These are phyloP conservation scores for Amphipoea lucens DNA, from an alignment of 2,888 invertebrate genomes.

Conservation along the genomic window DNA sequence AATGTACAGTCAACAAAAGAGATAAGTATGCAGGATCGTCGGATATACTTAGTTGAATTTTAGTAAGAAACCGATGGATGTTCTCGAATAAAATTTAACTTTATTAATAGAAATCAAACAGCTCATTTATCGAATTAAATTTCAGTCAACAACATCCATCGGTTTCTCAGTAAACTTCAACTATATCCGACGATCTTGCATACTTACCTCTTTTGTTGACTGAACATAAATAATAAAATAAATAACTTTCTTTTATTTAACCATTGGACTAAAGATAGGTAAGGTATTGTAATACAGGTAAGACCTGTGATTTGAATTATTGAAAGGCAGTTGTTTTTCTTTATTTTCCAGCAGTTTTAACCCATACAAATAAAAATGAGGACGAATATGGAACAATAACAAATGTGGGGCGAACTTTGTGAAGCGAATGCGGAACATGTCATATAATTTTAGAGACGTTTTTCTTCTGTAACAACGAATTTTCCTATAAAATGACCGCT, in stretches of 20 bases:
- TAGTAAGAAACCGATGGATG: too few species aligned
- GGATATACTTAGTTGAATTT: too few species aligned
- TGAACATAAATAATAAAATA: neutral
- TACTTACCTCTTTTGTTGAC: too few species aligned
- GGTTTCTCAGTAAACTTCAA: too few species aligned
- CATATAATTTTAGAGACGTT: neutral
- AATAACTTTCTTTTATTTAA: neutral
- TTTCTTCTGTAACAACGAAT: neutral
- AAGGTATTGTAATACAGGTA: neutral
- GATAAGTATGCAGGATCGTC: too few species aligned
- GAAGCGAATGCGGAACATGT: neutral
- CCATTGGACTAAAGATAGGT: neutral
- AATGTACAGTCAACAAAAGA: too few species aligned
- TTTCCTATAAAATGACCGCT: neutral
- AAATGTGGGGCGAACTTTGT: neutral
- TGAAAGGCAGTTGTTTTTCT: neutral
- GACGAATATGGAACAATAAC: neutral
- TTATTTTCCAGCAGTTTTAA: neutral
- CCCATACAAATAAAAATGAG: neutral
- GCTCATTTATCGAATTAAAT: too few species aligned
- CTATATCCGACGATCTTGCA: too few species aligned
- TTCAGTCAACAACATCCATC: too few species aligned
- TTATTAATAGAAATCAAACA: too few species aligned
- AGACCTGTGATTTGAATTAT: neutral
- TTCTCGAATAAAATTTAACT: too few species aligned